These are phyloP conservation scores for Eunapius fragilis DNA, from an alignment of 37 sponge, comb jelly and placozoan genomes.

Conservation along the genomic window DNA sequence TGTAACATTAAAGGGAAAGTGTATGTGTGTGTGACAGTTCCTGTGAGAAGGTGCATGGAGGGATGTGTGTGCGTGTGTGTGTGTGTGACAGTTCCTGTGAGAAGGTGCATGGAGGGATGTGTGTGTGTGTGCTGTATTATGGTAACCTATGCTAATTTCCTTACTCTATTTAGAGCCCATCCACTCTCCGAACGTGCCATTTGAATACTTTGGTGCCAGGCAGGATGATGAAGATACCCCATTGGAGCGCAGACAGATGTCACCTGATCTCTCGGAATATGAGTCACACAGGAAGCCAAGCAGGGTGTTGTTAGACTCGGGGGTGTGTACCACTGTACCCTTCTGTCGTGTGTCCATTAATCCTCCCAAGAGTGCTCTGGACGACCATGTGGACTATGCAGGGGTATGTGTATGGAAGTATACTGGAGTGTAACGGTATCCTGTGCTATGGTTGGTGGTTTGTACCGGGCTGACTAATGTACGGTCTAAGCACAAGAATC, in stretches of 20 bases:
- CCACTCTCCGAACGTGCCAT: conserved; percentile 33
- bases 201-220: conserved; percentile 52
- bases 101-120: neutral
- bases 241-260: neutral
- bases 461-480: too few relatives aligned
- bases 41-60: too few relatives aligned
- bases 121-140: neutral
- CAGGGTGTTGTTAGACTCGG: conserved; percentile 6
- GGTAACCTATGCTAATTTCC: conserved; percentile 2
- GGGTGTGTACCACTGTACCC: conserved; percentile 59
- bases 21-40: too few relatives aligned
- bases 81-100: too few relatives aligned
- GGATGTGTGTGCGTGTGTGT: neutral
- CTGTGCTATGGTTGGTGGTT: neutral
- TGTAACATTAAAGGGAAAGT: too few relatives aligned
- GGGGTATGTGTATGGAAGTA: conserved; percentile 18
- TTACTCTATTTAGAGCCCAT: conserved; percentile 12
- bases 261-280: neutral
- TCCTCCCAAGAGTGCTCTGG: neutral
- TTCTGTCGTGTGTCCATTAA: conserved; percentile 53
- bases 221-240: conserved; percentile 15
- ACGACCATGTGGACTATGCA: conserved; percentile 44
- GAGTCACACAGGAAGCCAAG: neutral
- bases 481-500: too few relatives aligned
- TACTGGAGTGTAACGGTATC: neutral